A percentile compares a stretch with the other conserved stretches of the same genome.
Conservation (phyloP, 2,888 invertebrate species). For the Lissonota sp. region DNA sequence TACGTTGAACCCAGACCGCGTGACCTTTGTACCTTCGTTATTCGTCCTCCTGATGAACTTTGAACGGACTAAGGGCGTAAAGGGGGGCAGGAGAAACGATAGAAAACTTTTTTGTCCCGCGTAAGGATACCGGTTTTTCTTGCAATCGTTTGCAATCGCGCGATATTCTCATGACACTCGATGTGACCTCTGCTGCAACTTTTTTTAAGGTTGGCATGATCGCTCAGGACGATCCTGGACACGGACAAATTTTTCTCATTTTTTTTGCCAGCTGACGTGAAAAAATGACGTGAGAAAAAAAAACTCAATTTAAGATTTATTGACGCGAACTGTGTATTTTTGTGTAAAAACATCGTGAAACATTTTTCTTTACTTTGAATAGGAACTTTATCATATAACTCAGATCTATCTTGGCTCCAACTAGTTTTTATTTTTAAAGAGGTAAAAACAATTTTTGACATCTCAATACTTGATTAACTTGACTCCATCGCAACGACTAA, state of each 20-base stretch:
- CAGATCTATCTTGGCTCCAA: too few relatives aligned
- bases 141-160: conserved; percentile 31
- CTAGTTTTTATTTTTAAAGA: neutral
- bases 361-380: too few relatives aligned
- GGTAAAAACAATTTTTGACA: neutral
- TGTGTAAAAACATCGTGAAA: too few relatives aligned
- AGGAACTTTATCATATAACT: too few relatives aligned
- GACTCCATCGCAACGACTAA: too few relatives aligned
- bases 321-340: too few relatives aligned
- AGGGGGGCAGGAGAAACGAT: conserved; percentile 26
- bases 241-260: neutral
- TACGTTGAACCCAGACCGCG: conserved; percentile 3
- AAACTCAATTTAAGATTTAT: too few relatives aligned
- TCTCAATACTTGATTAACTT: neutral
- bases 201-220: conserved; percentile 1
- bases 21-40: too few relatives aligned
- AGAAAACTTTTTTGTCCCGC: conserved; percentile 56
- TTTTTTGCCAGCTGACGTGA: neutral
- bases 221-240: neutral
- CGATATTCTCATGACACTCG: conserved; percentile 60
- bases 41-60: conserved; percentile 35
- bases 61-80: conserved; percentile 36
- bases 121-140: conserved; percentile 62
- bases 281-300: too few relatives aligned
- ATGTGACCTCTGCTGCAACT: conserved; percentile 49